These are phyloP conservation scores for Bombus huntii DNA, from an alignment of 1,140 invertebrate species.

Conservation along the genomic window DNA sequence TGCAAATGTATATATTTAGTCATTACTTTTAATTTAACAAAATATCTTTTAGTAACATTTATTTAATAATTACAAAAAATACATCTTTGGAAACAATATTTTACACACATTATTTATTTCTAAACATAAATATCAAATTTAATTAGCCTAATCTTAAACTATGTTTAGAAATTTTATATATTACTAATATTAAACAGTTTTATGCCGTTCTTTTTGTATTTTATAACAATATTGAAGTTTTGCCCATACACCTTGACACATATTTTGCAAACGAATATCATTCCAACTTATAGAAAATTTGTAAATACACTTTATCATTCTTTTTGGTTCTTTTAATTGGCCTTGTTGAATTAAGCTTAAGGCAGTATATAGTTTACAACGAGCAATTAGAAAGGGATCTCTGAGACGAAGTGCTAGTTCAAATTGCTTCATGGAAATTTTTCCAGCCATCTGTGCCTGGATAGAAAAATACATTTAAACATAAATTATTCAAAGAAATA, in stretches of 20 bases:
- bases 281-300: slow-evolving; percentile 82
- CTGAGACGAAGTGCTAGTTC: slow-evolving; percentile 90
- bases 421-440: slow-evolving; percentile 93
- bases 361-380: slow-evolving; percentile 93
- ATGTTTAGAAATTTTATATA: background rate
- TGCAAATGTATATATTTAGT: background rate
- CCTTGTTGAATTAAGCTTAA: slow-evolving; percentile 93
- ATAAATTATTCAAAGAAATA: slow-evolving; percentile 12
- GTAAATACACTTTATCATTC: slow-evolving; percentile 87
- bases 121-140: slow-evolving; percentile 22
- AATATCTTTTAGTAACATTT: slow-evolving; percentile 10
- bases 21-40: slow-evolving; percentile 7
- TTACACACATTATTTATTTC: slow-evolving; percentile 22
- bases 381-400: slow-evolving; percentile 89
- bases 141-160: background rate
- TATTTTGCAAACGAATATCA: slow-evolving; percentile 87
- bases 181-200: background rate
- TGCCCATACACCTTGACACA: slow-evolving; percentile 93
- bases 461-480: slow-evolving; percentile 48
- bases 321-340: slow-evolving; percentile 85
- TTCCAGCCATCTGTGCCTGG: slow-evolving; percentile 92
- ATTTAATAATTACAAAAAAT: slow-evolving; percentile 33
- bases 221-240: slow-evolving; percentile 87
- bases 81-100: slow-evolving; percentile 19
- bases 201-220: slow-evolving; percentile 62